Evolutionary conservation across 2,113 vertebrate species (phyloP), one percentile per base, ranked within the genome.

Genomic region (Entomyzon cyanotis): DNA sequence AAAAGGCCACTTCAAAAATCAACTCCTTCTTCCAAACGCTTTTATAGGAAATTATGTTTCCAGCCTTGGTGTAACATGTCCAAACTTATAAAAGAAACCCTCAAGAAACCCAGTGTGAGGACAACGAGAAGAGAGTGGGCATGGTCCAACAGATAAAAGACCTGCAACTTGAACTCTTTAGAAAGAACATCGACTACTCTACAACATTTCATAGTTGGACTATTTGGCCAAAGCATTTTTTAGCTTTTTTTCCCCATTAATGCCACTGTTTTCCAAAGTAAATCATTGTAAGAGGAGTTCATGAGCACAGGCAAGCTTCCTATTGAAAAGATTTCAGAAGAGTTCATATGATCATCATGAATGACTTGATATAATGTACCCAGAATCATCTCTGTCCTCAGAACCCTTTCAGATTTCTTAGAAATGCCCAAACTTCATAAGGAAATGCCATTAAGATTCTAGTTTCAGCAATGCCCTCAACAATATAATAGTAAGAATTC

Each of bases 71-170:
- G 5, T 3, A 67, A 23, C 44, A 53, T 12, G 4, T 20, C 33
- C 13, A 53, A 47, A 78, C 12, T 42, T 47, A 17, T 23, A 62
- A 67, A 81, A 96, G 6, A 87, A 81, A 67, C 14, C 24, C 28
- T 64, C 2, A 2, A 9, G 0, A 1, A 8, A 41, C 79, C 31
- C 42, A 46, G 3, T 9, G 10, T 31, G 18, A 88, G 10, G 14
- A 44, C 23, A 60, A 6, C 15, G 16, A 68, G 7, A 69, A 12
- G 6, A 47, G 70, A 78, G 17, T 5, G 20, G 41, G 15, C 41
- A 39, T 13, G 5, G 27, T 20, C 35, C 53, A 67, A 30, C 3
- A 41, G 10, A 46, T 15, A 50, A 53, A 46, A 33, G 20, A 68
- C 5, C 31, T 73, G 14, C 24, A 35, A 55, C 25, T 25, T 46